Conservation (phyloP, 2,888 invertebrate species). For the Incurvaria masculella region DNA sequence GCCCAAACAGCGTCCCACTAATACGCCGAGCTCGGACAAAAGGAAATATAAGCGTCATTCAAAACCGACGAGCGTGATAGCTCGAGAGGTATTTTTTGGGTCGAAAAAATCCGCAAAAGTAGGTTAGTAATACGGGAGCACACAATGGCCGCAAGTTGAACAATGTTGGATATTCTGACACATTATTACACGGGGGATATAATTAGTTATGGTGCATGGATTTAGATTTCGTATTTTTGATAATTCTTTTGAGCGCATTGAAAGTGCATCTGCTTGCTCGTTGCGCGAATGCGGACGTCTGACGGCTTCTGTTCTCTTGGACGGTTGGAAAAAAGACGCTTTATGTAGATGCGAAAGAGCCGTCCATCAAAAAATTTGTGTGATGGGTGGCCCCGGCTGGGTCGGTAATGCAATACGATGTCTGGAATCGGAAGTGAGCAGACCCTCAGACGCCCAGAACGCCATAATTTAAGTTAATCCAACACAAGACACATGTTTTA, state of each 20-base stretch:
- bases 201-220: slow-evolving; percentile 56
- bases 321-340: no score
- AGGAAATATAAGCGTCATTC: slow-evolving; percentile 45
- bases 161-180: slow-evolving; percentile 33
- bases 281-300: background rate
- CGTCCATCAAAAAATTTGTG: background rate
- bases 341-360: no score
- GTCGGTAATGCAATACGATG: no score
- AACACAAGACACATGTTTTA: no score
- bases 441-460: no score
- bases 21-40: slow-evolving; percentile 35
- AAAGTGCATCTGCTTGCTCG: slow-evolving; percentile 53
- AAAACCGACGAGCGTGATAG: slow-evolving; percentile 48
- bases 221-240: slow-evolving; percentile 46
- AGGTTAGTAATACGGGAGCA: slow-evolving; percentile 51
- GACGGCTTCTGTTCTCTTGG: background rate
- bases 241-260: slow-evolving; percentile 47
- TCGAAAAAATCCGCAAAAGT: slow-evolving; percentile 47
- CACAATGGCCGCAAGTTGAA: slow-evolving; percentile 36
- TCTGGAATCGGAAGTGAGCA: no score
- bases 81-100: slow-evolving; percentile 35
- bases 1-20: slow-evolving; percentile 27
- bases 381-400: background rate
- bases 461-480: no score
- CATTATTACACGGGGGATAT: slow-evolving; percentile 52